Evolutionary conservation across 1,140 invertebrate species (phyloP).

Genomic region (Neomicropteryx cornuta): DNA sequence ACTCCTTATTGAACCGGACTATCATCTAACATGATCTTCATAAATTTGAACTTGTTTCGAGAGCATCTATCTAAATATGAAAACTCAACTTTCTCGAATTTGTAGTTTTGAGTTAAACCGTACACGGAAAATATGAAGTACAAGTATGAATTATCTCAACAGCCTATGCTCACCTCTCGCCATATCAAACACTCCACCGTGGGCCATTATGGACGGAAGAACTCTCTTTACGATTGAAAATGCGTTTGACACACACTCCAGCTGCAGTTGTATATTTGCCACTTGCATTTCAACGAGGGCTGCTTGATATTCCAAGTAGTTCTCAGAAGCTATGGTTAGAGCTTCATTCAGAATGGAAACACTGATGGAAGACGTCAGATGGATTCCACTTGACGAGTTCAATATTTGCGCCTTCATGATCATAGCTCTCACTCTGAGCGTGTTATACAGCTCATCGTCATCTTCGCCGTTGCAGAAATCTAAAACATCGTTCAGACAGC

Average conservation of each 20-base stretch:
- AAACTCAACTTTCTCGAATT: too few species aligned
- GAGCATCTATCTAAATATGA: too few species aligned
- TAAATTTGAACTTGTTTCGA: too few species aligned
- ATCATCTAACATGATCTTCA: too few species aligned
- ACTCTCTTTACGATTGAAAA: conserved; percentile 55
- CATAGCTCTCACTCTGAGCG: conserved; percentile 52
- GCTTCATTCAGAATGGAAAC: conserved; percentile 56
- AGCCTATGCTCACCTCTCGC: conserved; percentile 49
- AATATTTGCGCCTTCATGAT: conserved; percentile 63
- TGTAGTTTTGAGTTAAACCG: too few species aligned
- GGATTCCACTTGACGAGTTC: conserved; percentile 40
- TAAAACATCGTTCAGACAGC: conserved; percentile 46
- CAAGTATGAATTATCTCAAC: too few species aligned
- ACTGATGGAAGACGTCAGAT: conserved; percentile 35
- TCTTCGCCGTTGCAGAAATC: conserved; percentile 36
- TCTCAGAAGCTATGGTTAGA: conserved; percentile 53
- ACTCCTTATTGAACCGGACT: too few species aligned
- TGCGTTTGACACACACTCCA: conserved; percentile 64
- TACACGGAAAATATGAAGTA: too few species aligned
- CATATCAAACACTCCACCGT: conserved; percentile 71
- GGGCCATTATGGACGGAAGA: conserved; percentile 60
- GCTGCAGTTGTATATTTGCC: conserved; percentile 59
- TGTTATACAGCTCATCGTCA: conserved; percentile 39
- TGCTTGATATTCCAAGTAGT: conserved; percentile 64
- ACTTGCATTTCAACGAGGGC: conserved; percentile 67